These are phyloP conservation scores for Hylaeus volcanicus DNA, from an alignment of 1,140 invertebrate genomes.

Conservation along the genomic window DNA sequence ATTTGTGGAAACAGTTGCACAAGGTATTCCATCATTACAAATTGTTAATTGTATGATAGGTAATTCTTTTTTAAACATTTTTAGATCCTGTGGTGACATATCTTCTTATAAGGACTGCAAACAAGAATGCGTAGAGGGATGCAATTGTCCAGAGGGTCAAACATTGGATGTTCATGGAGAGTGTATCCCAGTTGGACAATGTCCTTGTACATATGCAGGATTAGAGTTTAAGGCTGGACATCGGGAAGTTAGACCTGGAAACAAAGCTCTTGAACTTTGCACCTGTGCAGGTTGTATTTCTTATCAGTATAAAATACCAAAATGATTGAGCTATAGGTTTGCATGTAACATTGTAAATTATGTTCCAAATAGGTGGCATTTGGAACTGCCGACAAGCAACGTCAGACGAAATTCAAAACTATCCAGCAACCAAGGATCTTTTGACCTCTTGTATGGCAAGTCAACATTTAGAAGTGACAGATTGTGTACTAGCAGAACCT, in stretches of 20 bases:
- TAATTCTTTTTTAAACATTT: neutral
- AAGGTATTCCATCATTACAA: constrained; percentile 59
- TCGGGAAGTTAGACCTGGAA: constrained; percentile 85
- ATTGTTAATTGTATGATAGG: neutral
- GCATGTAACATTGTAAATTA: neutral
- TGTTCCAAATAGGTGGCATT: constrained; percentile 61
- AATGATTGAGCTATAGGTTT: neutral
- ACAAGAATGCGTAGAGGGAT: constrained; percentile 91
- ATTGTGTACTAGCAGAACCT: constrained; percentile 87
- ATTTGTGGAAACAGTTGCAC: constrained; percentile 83
- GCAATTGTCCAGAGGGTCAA: constrained; percentile 90
- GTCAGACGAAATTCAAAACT: constrained; percentile 83
- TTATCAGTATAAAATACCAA: neutral
- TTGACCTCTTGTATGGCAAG: constrained; percentile 83
- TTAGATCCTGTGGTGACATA: constrained; percentile 68
- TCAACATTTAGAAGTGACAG: constrained; percentile 86
- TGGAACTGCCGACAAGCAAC: constrained; percentile 88
- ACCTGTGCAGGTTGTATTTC: constrained; percentile 84
- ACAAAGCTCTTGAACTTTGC: constrained; percentile 86
- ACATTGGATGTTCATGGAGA: constrained; percentile 86
- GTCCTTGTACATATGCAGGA: constrained; percentile 88
- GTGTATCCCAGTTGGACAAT: constrained; percentile 88
- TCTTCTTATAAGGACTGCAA: constrained; percentile 78
- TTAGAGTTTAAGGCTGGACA: constrained; percentile 88
- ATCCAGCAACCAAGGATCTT: constrained; percentile 83